phyloP scores from a whole-genome alignment of 2,797 vertebrate genomes.

The Manis pentadactyla region DNA sequence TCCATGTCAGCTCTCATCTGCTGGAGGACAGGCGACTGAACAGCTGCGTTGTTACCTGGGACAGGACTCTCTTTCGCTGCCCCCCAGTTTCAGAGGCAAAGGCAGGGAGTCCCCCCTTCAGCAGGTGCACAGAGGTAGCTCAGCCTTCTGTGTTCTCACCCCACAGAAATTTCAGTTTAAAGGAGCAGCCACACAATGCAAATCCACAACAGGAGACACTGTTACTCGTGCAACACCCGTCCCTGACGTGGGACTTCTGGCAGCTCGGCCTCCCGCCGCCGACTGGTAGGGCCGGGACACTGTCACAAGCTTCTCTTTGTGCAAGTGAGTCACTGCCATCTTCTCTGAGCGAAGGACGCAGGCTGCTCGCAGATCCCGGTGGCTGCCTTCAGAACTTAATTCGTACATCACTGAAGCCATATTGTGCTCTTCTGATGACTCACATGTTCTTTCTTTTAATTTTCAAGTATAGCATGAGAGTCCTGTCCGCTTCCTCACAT shows the following conservation, averaged over 20 bases:
- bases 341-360: not conserved
- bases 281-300: not conserved
- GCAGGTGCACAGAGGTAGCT: accelerated
- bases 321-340: not conserved
- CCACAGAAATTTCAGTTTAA: not conserved
- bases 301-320: not conserved
- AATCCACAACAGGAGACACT: not conserved
- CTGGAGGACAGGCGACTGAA: not conserved
- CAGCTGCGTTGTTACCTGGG: not conserved
- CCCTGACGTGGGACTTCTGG: not conserved
- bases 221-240: not conserved
- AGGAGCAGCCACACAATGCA: not conserved
- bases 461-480: not conserved
- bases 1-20: not conserved
- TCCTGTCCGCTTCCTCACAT: not conserved
- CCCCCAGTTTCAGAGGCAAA: too few relatives aligned
- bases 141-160: accelerated
- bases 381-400: not conserved
- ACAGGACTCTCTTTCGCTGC: accelerated
- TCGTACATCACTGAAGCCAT: not conserved
- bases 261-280: not conserved
- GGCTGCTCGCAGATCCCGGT: not conserved
- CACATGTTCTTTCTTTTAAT: not conserved
- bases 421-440: not conserved
- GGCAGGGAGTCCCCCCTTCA: not conserved